Evolutionary conservation across 2,113 vertebrate species (phyloP).

Genomic region (Gallinago jamesoni): DNA sequence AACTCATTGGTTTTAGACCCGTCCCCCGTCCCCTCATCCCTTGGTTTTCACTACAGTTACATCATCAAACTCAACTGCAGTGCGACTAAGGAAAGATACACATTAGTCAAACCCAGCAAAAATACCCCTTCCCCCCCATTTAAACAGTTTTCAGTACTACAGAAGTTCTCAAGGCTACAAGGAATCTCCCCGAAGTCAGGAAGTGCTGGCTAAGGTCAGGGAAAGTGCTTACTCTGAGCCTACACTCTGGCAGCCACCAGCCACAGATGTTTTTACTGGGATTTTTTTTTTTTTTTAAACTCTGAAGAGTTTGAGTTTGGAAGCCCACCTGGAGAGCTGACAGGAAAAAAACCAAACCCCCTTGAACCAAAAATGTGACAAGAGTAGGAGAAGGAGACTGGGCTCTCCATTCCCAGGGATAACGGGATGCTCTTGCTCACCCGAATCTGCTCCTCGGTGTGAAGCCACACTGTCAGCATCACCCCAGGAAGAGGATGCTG

Average conservation of each 20-base stretch:
- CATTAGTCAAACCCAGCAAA: neutral
- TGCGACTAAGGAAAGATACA: neutral
- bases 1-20: neutral
- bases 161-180: neutral
- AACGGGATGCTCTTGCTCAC: fast-evolving
- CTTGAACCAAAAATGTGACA: fast-evolving
- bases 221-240: neutral
- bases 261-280: neutral
- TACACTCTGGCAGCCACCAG: neutral
- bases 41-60: neutral
- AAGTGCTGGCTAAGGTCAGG: neutral
- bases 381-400: neutral
- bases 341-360: neutral
- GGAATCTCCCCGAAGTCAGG: neutral
- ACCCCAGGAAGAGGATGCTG: neutral
- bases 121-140: neutral
- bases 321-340: neutral
- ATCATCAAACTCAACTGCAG: neutral
- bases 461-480: neutral
- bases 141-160: neutral
- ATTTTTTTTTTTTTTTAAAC: neutral
- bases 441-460: fast-evolving
- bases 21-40: neutral
- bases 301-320: neutral
- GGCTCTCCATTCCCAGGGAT: fast-evolving